A percentile compares a stretch with the other conserved stretches of the same genome.
Conservation (phyloP, 2,888 invertebrate genomes). For the Dinocampus coccinellae region DNA sequence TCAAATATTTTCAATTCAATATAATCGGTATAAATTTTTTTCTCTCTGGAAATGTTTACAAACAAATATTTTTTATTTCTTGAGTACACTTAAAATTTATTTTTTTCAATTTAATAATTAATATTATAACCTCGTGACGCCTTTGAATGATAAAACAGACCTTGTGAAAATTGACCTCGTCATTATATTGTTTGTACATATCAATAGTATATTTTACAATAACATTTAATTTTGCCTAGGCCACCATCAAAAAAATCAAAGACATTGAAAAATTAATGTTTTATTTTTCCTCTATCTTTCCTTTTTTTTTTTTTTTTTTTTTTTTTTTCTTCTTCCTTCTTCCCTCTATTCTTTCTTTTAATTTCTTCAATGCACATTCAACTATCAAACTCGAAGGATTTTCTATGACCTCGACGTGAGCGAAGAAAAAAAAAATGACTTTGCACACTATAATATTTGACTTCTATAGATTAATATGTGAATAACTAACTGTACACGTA, state of each 20-base stretch:
- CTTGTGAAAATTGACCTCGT: neutral
- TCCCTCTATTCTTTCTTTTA: neutral
- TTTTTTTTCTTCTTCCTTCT: neutral
- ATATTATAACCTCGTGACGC: neutral
- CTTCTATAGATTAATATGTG: neutral
- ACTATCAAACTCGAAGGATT: constrained; percentile 22
- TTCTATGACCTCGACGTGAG: constrained; percentile 16
- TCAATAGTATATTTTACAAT: neutral
- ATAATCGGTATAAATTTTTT: neutral
- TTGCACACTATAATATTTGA: constrained; percentile 8
- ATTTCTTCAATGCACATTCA: constrained; percentile 1
- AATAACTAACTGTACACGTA: constrained; percentile 1
- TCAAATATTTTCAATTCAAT: no score
- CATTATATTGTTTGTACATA: neutral
- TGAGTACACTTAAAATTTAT: no score
- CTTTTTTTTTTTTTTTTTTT: constrained; percentile 5
- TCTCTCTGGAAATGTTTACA: no score
- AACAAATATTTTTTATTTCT: no score
- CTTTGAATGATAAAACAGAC: neutral
- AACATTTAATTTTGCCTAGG: neutral
- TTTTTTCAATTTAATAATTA: no score
- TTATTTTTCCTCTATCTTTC: neutral
- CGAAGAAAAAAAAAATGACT: no score
- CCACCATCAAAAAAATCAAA: neutral
- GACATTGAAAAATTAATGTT: neutral